Evolutionary conservation across 2,888 invertebrate species (phyloP).

Genomic region (Thysanoteuthis rhombus): DNA sequence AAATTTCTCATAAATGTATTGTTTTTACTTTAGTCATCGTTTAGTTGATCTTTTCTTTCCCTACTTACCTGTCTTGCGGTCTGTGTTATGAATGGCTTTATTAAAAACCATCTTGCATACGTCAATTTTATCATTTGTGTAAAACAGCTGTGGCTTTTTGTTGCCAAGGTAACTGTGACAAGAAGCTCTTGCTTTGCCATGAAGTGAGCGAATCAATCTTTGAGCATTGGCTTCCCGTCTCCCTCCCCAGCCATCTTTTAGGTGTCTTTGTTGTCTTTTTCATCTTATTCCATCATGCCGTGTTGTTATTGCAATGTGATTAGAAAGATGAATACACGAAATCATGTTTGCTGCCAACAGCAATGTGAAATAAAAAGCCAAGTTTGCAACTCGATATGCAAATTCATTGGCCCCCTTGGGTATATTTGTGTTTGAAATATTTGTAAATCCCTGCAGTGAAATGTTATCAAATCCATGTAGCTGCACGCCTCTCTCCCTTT

Average conservation of each 20-base stretch:
- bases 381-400: constrained; percentile 12
- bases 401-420: neutral
- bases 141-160: constrained; percentile 12
- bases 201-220: neutral
- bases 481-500: neutral
- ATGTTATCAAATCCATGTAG: constrained; percentile 12
- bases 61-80: neutral
- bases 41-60: neutral
- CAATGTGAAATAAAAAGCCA: neutral
- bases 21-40: neutral
- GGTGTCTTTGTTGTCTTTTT: neutral
- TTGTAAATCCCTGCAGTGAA: neutral
- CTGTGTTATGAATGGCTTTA: neutral
- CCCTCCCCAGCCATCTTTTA: neutral
- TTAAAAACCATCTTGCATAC: neutral
- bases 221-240: neutral
- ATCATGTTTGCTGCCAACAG: constrained; percentile 12
- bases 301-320: constrained; percentile 12
- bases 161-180: neutral
- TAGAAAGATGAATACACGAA: neutral
- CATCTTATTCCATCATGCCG: neutral
- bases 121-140: neutral
- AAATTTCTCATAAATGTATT: neutral
- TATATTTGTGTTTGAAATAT: constrained; percentile 12
- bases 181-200: constrained; percentile 1